Base-by-base conservation (phyloP, 1,140 invertebrate genomes). In the Drosophila kohkoa region DNA sequence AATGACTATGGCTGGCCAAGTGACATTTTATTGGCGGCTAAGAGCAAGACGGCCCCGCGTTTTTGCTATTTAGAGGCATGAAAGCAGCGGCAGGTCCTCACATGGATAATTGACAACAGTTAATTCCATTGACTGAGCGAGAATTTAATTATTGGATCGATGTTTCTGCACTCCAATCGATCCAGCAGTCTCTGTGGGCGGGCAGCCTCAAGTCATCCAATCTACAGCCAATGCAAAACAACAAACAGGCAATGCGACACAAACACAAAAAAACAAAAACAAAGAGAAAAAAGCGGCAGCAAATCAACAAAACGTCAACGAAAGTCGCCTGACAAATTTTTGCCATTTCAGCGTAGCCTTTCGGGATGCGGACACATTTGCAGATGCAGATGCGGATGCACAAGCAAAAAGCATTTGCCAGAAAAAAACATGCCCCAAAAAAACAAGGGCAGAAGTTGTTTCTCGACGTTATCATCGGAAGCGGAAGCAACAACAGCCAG, bases 71-170 rank as follows among this genome's bases (percentile, higher is more conserved):
- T 87, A 88, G 77, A 82, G 77, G 83, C 83, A 87, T 88, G 83
- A 83, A 83, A 80, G 83, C 77, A 68, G 77, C 83, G 83, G 81
- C 80, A 51, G 57, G 75, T 77, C 78, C 71, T 75, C 75, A 79
- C 77, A 71, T 75, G 81, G 83, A 89, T 88, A 88, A 88, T 88
- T 88, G 83, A 89, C 83, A 88, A 89, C 74, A 89, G 77, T 88
- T 89, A 88, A 88, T 88, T 88, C 77, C 87, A 73, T 78, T 76
- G 73, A 77, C 68, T 69, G 77, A 70, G 71, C 74, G 85, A 52
- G 82, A 82, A 87, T 87, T 87, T 87, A 87, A 87, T 87, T 87
- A 87, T 87, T 88, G 76, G 68, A 75, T 41, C 48, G 69, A 41
- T 48, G 32, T 16, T 43, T 25, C 58, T 10, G 35, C 35, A 38